Evolutionary conservation across 2,797 vertebrate species (phyloP).

Genomic region (Allochrocebus solatus): DNA sequence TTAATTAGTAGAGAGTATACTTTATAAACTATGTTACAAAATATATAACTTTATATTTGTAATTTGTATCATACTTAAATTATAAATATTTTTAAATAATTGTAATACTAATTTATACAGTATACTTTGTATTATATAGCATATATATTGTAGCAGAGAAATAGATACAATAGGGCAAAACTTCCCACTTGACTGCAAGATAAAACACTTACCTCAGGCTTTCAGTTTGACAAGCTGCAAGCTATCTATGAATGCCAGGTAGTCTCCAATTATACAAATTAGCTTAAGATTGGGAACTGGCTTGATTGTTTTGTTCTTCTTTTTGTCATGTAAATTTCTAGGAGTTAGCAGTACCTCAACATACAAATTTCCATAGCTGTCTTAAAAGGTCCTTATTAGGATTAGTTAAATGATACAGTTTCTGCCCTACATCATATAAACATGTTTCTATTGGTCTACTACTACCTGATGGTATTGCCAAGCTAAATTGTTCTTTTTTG

Average conservation of each 20-base stretch:
- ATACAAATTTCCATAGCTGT: background rate
- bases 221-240: background rate
- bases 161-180: background rate
- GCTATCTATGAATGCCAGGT: background rate
- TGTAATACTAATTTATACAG: background rate
- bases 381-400: background rate
- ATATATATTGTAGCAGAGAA: background rate
- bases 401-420: background rate
- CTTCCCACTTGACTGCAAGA: background rate
- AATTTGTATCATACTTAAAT: background rate
- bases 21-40: background rate
- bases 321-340: constrained; percentile 39
- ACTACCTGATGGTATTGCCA: background rate
- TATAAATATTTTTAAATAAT: background rate
- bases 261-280: background rate
- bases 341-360: background rate
- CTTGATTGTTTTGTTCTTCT: background rate
- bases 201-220: background rate
- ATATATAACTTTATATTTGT: background rate
- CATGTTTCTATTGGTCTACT: background rate
- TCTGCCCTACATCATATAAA: background rate
- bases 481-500: background rate
- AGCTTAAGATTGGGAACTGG: background rate
- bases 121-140: background rate
- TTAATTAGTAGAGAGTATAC: background rate